Base-by-base conservation (phyloP, 2,797 vertebrate species). In the Hydrocynus forskahlii region DNA sequence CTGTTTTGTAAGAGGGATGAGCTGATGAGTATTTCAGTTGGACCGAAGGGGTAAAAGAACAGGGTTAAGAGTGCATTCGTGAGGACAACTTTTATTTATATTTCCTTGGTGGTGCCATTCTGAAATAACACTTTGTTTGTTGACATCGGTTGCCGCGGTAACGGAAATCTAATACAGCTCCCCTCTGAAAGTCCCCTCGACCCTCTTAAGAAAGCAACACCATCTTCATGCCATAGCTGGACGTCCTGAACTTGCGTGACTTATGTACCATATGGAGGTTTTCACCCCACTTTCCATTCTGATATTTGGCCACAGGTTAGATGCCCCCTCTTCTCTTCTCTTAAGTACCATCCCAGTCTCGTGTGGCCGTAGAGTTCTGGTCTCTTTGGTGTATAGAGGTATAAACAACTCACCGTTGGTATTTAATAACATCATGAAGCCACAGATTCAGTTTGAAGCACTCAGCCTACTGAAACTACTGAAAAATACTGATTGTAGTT, bases 111-210 rank as follows among this genome's bases (percentile, higher is more conserved):
- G 50, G 77, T 78, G 80, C 74, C 38, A 68, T 71, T 87, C 76
- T 63, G 73, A 89, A 86, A 88, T 90, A 85, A 83, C 73, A 52
- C 73, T 66, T n/a, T 83, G 85, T 86, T 89, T 88, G 86, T 91
- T 89, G 86, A 79, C 75, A 72, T 60, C 10, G 45, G 88, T 90
- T 84, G 88, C 68, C 68, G 82, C 54, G 43, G 85, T 78, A 84
- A 86, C 75, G 64, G 88, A 86, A 84, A 88, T 78, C 29, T 83
- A 84, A 88, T 87, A 86, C 75, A 71, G 25, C 25, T 38, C 48
- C 55, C 75, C 50, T 55, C 69, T 66, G 10, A 19, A 9, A 29
- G 7, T 63, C 21, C 72, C 68, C 64, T 78, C 48, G 40, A 16
- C 62, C 38, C 73, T 60, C 9, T 19, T 57, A 80, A 81, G 81